Evolutionary conservation across 2,113 vertebrate genomes (phyloP).

Genomic region (Prolemur simus): DNA sequence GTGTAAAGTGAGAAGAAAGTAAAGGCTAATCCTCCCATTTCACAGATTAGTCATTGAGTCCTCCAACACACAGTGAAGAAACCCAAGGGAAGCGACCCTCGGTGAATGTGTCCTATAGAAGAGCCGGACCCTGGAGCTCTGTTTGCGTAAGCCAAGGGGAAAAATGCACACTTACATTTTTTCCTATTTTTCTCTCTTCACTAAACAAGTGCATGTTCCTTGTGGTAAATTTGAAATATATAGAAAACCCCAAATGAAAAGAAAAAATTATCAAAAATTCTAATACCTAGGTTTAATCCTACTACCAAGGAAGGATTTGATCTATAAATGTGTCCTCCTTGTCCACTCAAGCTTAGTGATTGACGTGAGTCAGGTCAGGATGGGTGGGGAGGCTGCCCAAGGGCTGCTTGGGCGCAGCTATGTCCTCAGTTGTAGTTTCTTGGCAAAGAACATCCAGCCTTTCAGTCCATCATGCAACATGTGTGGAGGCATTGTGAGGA

Average conservation of each 20-base stretch:
- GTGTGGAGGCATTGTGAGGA: neutral
- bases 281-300: neutral
- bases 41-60: neutral
- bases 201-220: neutral
- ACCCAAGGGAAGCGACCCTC: neutral
- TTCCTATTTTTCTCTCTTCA: neutral
- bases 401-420: neutral
- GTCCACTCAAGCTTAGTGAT: neutral
- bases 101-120: fast-evolving
- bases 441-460: neutral
- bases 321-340: neutral
- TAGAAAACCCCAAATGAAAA: neutral
- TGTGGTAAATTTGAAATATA: neutral
- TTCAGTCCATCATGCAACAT: fast-evolving
- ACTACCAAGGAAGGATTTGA: neutral
- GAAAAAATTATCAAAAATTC: neutral
- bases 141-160: neutral
- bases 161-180: neutral
- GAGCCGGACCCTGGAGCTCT: neutral
- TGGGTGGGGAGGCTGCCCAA: neutral
- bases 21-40: neutral
- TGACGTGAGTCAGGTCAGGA: neutral
- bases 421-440: neutral
- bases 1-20: neutral
- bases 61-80: neutral